Base-by-base conservation (phyloP, 2,113 vertebrate species). In the Clarias magur region DNA sequence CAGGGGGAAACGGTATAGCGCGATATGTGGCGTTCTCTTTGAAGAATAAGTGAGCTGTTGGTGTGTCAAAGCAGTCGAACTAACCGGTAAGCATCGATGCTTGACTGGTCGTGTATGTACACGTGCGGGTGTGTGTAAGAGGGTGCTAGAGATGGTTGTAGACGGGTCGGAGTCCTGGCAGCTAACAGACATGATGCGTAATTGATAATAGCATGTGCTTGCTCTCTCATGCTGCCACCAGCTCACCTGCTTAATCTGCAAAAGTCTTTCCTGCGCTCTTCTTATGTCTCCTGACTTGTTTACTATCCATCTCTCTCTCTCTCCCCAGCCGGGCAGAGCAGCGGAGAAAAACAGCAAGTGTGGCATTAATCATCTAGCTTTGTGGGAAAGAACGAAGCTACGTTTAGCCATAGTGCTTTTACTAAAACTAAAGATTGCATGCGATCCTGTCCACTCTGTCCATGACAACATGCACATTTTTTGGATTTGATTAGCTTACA, bases 161-260 rank as follows among this genome's bases (percentile, higher is more conserved):
- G 54, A 72, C 48, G 56, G 80, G 21, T 13, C n/a, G 75, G 70
- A 86, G 82, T 87, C 27, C 27, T 84, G 73, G 73, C 56, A 63
- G 86, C 80, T 83, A 62, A 84, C 82, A 86, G 81, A 82, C 88
- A 34, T 90, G 90, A 91, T 92, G 91, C 88, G 92, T 94, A 93
- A 93, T 92, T 93, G 91, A 93, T 92, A 94, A 91, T 92, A 93
- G 92, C 92, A 92, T 90, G 91, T 88, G 84, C 91, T 87, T 54
- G 80, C 80, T 48, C 92, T 93, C 89, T 90, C 92, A 91, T 53
- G 83, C 91, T 90, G 87, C 67, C 72, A 89, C 90, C 90, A 88
- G 83, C 90, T 93, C 90, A 90, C 83, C 88, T 89, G 25, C 81
- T 90, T 72, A 73, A 92, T 94, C 92, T 92, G 92, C 91, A 93